These are phyloP conservation scores for Cettia cetti DNA, from an alignment of 2,113 vertebrate species.

Conservation along the genomic window DNA sequence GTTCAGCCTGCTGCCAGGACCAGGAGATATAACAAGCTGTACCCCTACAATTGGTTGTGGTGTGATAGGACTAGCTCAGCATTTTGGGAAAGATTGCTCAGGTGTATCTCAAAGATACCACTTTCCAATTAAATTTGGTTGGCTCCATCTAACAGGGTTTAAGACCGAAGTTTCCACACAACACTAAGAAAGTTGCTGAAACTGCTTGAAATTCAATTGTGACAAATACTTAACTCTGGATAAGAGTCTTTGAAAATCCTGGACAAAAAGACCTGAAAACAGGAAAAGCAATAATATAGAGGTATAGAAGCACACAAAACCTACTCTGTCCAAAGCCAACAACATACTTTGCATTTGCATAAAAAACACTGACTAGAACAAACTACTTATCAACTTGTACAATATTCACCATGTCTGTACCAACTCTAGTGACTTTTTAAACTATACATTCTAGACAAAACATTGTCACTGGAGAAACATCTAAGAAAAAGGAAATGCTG, in stretches of 20 bases:
- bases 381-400: neutral
- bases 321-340: neutral
- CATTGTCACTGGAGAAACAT: neutral
- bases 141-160: neutral
- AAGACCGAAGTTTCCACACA: neutral
- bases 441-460: neutral
- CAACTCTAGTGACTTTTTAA: neutral
- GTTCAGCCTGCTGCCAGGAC: neutral
- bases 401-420: neutral
- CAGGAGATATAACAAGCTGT: neutral
- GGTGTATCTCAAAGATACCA: neutral
- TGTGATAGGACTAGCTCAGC: accelerated
- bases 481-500: neutral
- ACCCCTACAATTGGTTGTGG: neutral
- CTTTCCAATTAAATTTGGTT: neutral
- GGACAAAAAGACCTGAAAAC: neutral
- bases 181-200: neutral
- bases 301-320: neutral
- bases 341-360: neutral
- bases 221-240: neutral
- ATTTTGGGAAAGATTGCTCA: neutral
- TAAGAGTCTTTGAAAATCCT: neutral
- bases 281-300: neutral
- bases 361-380: neutral
- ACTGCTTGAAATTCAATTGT: neutral